Conservation (phyloP, 2,888 invertebrate species). For the Watsonalla binaria region DNA sequence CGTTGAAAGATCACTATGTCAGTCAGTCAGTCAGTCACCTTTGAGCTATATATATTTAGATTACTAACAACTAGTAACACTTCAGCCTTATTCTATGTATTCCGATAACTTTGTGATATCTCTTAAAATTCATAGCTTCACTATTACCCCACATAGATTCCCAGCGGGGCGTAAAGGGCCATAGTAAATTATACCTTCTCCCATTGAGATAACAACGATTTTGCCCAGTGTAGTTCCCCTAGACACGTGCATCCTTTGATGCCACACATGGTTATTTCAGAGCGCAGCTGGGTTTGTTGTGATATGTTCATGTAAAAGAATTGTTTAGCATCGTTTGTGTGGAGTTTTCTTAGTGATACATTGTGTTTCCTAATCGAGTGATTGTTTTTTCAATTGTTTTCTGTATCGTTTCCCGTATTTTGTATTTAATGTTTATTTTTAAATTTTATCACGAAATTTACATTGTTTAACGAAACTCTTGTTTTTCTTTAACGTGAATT, state of each 20-base stretch:
- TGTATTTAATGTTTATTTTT: neutral
- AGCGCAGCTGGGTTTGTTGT: conserved; percentile 52
- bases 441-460: neutral
- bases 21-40: no score
- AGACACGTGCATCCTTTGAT: conserved; percentile 29
- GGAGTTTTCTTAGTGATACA: conserved; percentile 5
- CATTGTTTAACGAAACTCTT: neutral
- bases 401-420: neutral
- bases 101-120: neutral
- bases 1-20: no score
- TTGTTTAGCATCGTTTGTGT: conserved; percentile 18
- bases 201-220: neutral
- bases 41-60: no score
- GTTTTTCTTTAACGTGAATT: neutral
- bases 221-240: conserved; percentile 7
- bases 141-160: neutral
- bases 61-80: no score
- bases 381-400: neutral
- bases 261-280: conserved; percentile 51
- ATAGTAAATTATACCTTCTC: neutral
- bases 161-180: neutral
- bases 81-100: no score
- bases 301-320: conserved; percentile 37
- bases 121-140: neutral
- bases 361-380: conserved; percentile 7